Base-by-base conservation (phyloP, 1,140 invertebrate species). In the Lordiphosa collinella region DNA sequence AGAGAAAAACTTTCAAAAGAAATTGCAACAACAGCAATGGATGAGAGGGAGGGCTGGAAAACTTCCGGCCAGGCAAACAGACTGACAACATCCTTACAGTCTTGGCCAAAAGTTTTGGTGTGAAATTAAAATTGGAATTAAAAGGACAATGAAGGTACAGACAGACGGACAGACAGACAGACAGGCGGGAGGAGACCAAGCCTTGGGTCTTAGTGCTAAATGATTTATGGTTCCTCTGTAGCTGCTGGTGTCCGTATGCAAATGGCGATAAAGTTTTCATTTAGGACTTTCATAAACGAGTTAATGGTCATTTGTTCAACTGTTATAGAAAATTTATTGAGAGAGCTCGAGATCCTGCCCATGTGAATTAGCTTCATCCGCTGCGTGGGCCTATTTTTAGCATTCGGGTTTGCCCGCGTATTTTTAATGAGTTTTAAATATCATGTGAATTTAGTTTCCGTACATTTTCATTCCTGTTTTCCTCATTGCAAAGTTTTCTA, bases 101-200 rank as follows among this genome's bases (percentile, higher is more conserved):
- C 49, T 43, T 46, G 37, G 37, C 16, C 35, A 56, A 75, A 74
- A 82, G 66, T 82, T 80, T 82, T 72, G 62, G 76, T 82, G 76
- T 80, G 66, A 82, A 82, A 80, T 76, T 68, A 63, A 68, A 82
- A 71, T 80, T 75, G 57, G 43, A 76, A 80, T 82, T 82, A 82
- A 80, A 67, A 71, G 71, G 52, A 82, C 66, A 63, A 71, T 59
- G 47, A 59, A 46, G 57, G 38, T 38, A 36, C 32, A 34, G n/a
- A 2, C 29, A 32, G n/a, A 9, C 22, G 12, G 10, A 5, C 18
- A 44, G n/a, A 9, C 22, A 29, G 10, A 5, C 18, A 44, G 12
- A 12, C 25, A 11, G 16, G 6, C 22, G 25, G 13, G 13, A 9
- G 48, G 18, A 41, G 6, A 9, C 10, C 7, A 12, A 12, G 12